These are phyloP conservation scores for Casuarius casuarius DNA, from an alignment of 2,113 vertebrate genomes.

Conservation along the genomic window DNA sequence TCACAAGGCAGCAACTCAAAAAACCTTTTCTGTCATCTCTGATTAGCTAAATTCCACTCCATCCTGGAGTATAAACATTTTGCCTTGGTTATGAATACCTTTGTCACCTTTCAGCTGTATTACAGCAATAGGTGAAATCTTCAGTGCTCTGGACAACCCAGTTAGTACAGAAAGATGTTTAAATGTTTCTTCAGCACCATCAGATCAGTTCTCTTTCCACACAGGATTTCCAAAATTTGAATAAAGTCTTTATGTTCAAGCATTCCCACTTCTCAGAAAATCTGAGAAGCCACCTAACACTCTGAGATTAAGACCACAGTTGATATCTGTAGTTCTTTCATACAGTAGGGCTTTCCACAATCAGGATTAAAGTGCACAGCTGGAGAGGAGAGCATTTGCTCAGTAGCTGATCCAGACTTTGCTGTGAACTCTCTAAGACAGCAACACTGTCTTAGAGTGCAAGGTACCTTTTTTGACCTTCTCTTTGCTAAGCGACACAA, in stretches of 20 bases:
- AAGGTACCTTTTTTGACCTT: neutral
- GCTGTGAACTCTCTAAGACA: neutral
- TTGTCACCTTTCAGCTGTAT: neutral
- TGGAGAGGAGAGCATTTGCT: neutral
- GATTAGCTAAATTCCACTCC: neutral
- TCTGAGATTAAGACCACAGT: no score
- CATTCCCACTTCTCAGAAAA: no score
- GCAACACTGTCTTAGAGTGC: neutral
- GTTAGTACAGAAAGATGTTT: no score
- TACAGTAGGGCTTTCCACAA: neutral
- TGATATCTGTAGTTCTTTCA: neutral
- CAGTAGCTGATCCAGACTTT: neutral
- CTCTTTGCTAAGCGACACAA: neutral
- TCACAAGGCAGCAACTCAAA: neutral
- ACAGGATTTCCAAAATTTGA: no score
- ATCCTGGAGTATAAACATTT: neutral
- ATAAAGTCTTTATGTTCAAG: no score
- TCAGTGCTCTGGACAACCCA: neutral
- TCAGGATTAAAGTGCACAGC: neutral
- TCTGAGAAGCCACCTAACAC: no score
- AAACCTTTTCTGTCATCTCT: neutral
- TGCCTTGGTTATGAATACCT: neutral
- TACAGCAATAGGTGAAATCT: neutral
- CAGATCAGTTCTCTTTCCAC: no score
- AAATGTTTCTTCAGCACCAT: no score